A percentile compares a stretch with the other conserved stretches of the same genome.
phyloP scores from a whole-genome alignment of 2,113 vertebrate genomes.

The Entelurus aequoreus region DNA sequence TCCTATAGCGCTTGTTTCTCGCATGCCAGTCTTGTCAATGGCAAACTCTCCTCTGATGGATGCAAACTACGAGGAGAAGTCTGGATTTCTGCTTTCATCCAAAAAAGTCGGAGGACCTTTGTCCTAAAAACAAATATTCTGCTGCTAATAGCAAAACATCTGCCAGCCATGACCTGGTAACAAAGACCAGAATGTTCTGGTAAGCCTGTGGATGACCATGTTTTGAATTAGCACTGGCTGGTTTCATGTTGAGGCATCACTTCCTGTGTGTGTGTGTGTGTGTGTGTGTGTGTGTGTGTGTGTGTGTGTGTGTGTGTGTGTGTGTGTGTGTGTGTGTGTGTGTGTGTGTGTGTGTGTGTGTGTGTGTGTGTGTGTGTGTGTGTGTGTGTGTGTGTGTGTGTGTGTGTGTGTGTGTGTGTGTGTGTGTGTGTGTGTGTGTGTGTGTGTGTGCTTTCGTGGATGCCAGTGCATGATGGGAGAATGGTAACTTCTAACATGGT shows the following conservation, averaged over 20 bases:
- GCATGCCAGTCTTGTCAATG: no score
- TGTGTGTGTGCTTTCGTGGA: neutral
- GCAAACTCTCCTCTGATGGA: no score
- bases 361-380: no score
- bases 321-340: neutral
- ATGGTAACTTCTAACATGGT: neutral
- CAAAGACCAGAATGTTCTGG: constrained; percentile 26
- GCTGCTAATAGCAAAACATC: neutral
- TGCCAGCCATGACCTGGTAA: constrained; percentile 21
- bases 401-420: no score
- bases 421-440: neutral
- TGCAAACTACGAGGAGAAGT: no score
- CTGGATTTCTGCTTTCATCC: no score
- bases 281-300: neutral
- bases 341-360: neutral
- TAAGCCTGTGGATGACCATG: constrained; percentile 24
- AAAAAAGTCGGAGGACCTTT: no score
- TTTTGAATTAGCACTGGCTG: neutral
- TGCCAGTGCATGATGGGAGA: constrained; percentile 6
- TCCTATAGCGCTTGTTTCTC: no score
- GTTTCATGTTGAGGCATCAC: neutral
- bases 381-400: neutral
- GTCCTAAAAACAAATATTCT: no score
- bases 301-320: no score
- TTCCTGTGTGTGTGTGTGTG: constrained; percentile 13